Evolutionary conservation across 2,888 invertebrate genomes (phyloP).

Genomic region (Noctua janthe): DNA sequence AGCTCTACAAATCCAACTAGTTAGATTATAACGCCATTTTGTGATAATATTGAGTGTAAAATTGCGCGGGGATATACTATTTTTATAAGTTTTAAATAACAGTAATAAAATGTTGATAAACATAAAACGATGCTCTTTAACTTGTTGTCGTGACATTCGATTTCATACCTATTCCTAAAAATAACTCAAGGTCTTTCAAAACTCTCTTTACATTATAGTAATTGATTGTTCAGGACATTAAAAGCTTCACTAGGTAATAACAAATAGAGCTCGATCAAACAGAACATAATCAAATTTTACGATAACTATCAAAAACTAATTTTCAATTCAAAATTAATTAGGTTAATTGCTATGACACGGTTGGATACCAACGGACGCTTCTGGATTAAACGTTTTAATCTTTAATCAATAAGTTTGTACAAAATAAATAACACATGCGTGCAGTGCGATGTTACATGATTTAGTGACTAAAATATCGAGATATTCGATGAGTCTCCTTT

Average conservation of each 20-base stretch:
- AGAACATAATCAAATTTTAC: conserved; percentile 42
- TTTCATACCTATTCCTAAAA: not conserved
- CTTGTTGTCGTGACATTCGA: not conserved
- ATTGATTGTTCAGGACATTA: conserved; percentile 3
- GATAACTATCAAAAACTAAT: conserved; percentile 48
- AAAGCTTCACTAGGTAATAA: conserved; percentile 17
- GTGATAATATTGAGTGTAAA: not conserved
- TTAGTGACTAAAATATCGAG: not conserved
- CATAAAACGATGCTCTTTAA: not conserved
- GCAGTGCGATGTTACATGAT: conserved; percentile 10
- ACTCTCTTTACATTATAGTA: not conserved
- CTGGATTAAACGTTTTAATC: conserved; percentile 47
- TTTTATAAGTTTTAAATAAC: conserved; percentile 8
- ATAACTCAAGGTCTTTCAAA: not conserved
- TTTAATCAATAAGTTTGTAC: conserved; percentile 38
- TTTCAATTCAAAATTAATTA: conserved; percentile 51
- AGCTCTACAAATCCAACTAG: conserved; percentile 14
- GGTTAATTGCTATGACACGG: conserved; percentile 42
- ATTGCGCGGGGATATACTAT: not conserved
- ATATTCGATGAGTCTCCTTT: not conserved
- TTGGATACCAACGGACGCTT: conserved; percentile 35
- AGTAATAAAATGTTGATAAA: not conserved
- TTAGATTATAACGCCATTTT: conserved; percentile 36
- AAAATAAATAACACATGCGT: conserved; percentile 28
- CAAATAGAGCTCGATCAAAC: conserved; percentile 31